These are phyloP conservation scores for Mycteria americana DNA, from an alignment of 2,797 vertebrate species.

Conservation along the genomic window DNA sequence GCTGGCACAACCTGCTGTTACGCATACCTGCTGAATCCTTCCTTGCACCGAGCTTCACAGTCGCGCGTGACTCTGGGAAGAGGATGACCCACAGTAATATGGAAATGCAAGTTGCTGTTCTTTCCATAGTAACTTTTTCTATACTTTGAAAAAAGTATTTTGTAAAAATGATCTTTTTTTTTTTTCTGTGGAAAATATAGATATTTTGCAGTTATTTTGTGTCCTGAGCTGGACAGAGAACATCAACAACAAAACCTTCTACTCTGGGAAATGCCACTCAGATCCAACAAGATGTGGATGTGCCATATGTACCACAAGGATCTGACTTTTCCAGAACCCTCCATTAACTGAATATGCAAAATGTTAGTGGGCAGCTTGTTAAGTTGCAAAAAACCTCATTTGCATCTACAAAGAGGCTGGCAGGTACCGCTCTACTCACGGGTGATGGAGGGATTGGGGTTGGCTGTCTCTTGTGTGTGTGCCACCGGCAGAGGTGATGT, in stretches of 20 bases:
- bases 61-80: neutral
- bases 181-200: neutral
- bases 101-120: neutral
- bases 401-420: neutral
- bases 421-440: rapidly evolving
- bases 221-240: neutral
- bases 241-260: neutral
- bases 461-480: neutral
- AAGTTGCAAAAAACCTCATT: neutral
- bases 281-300: neutral
- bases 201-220: neutral
- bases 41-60: rapidly evolving
- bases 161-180: neutral
- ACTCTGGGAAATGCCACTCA: neutral
- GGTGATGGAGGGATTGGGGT: neutral
- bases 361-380: neutral
- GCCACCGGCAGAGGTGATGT: neutral
- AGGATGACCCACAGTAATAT: no score
- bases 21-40: rapidly evolving
- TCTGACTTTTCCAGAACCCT: neutral
- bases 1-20: neutral
- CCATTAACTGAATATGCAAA: neutral
- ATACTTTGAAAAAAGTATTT: neutral
- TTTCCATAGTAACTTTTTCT: neutral
- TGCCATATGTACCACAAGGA: neutral